Evolutionary conservation across 1,140 invertebrate species (phyloP), one percentile per base, ranked within the genome.

Genomic region (Cyphomyrmex costatus): DNA sequence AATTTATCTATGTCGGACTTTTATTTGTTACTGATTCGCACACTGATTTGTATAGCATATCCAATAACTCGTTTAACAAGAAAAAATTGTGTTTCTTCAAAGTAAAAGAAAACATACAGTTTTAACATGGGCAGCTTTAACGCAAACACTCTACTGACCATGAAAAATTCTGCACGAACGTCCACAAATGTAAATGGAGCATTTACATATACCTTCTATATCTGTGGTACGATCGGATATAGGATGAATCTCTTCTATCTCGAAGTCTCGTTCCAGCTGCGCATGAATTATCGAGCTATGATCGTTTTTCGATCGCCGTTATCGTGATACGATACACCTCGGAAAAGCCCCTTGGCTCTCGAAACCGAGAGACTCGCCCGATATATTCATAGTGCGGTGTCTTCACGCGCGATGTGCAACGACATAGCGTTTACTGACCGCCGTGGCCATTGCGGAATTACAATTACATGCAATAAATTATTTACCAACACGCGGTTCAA

Each of bases 381-480:
- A 56, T 56, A 19, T 73, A 58, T 82, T 82, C 79, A 58, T 82
- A 58, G 79, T 65, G 65, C 78, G 79, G 19, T 60, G 51, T 73
- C 60, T 80, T 51, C 84, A 19, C 16, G 12, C 30, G 66, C 42
- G 78, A 77, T 24, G 30, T 36, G 51, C 61, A 65, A 76, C 46
- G 49, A 46, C 53, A 61, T 19, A 78, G 30, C 51, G n/a, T 73
- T 76, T 36, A 27, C 53, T 51, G 53, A 56, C 65, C 83, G 19
- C 46, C 77, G 51, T 27, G 33, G 73, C 49, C 84, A 71, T 82
- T 49, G 63, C 70, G 68, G 78, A 83, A 89, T 89, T 86, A 90
- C 89, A 86, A 90, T 86, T 86, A 88, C 83, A 46, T 46, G 49
- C 86, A 83, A 68, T 90, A 84, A 90, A 90, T 90, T 88, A 90